Evolutionary conservation across 2,113 vertebrate species (phyloP).

Genomic region (Platycercus adscitus): DNA sequence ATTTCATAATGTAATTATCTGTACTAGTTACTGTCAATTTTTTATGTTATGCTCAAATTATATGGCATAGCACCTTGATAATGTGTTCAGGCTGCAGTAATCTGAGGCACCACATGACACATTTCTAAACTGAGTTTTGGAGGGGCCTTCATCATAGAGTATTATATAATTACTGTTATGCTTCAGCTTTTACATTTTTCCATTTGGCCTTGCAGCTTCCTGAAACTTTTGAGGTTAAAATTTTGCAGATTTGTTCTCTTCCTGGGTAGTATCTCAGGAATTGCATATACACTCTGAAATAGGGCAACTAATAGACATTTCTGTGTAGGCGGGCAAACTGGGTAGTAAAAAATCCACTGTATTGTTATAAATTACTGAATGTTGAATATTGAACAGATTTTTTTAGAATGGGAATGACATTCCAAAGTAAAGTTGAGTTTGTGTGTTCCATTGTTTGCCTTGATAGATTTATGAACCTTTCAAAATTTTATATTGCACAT

Average conservation of each 20-base stretch:
- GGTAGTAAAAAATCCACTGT: neutral
- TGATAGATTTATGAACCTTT: neutral
- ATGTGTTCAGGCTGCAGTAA: neutral
- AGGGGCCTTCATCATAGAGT: neutral
- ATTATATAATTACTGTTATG: neutral
- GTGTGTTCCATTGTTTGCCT: neutral
- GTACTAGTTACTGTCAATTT: slow-evolving; percentile 27
- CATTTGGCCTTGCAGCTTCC: neutral
- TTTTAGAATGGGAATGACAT: neutral
- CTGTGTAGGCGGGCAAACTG: neutral
- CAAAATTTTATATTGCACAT: neutral
- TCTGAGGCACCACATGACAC: neutral
- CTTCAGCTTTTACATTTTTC: neutral
- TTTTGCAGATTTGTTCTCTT: neutral
- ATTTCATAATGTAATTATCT: slow-evolving; percentile 45
- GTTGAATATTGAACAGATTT: neutral
- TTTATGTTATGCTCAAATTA: slow-evolving; percentile 36
- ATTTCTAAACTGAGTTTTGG: neutral
- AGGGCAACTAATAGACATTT: neutral
- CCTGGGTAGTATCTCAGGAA: neutral
- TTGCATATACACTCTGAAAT: neutral
- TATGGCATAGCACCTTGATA: neutral
- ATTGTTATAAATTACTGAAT: neutral
- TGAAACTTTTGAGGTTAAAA: neutral
- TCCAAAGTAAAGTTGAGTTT: neutral